phyloP scores from a whole-genome alignment of 2,113 vertebrate species.

The Delphinus delphis region DNA sequence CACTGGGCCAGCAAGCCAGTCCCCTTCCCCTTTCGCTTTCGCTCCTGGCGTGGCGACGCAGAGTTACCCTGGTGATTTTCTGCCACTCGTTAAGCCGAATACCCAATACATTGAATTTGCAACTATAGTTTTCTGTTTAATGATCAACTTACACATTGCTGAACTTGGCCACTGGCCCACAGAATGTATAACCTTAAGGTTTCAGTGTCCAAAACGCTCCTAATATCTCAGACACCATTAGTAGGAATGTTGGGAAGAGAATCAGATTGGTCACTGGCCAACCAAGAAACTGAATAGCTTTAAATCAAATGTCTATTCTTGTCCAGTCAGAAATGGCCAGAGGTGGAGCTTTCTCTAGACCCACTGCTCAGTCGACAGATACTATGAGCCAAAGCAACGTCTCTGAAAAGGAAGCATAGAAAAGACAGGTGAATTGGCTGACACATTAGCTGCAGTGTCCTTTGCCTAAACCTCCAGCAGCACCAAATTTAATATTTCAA shows the following conservation, averaged over 20 bases:
- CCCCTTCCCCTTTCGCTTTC: background rate
- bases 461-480: background rate
- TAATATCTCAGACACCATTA: background rate
- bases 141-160: background rate
- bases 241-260: background rate
- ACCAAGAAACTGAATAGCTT: background rate
- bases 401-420: background rate
- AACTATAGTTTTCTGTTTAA: background rate
- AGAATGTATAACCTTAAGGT: background rate
- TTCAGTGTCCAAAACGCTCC: background rate
- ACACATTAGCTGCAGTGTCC: background rate
- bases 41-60: rapidly evolving
- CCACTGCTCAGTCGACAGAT: background rate
- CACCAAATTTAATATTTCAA: background rate
- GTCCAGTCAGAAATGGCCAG: background rate
- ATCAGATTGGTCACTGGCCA: background rate
- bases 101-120: background rate
- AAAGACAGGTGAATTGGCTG: background rate
- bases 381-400: background rate
- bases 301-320: background rate
- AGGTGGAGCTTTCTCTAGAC: background rate
- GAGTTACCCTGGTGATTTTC: background rate
- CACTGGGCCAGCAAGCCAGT: background rate
- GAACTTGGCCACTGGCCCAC: background rate
- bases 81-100: background rate